Base-by-base conservation (phyloP, 2,888 invertebrate genomes). In the Standfussiana lucernea region DNA sequence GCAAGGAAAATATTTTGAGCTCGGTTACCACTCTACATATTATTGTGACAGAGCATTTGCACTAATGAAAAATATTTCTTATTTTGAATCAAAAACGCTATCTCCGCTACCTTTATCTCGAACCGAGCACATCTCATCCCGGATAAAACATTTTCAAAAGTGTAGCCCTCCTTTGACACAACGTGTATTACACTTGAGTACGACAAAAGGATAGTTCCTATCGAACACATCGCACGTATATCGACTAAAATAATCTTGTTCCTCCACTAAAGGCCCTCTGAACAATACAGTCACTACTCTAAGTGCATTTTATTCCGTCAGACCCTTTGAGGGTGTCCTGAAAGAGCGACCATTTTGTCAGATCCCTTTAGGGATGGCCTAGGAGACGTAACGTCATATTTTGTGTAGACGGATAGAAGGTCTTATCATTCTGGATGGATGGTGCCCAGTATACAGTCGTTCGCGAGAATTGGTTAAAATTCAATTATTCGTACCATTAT, bases 401-500 rank as follows among this genome's bases (percentile, higher is more conserved):
- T 83, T 82, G 42, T 70, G 56, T 40, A 68, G 53, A 83, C 62
- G 72, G 68, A 37, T 61, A 72, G 64, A 11, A 78, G 93, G 24
- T 89, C 91, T 80, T 71, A 37, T 72, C 86, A 84, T 15, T 66
- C 61, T 90, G 90, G 94, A 62, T 90, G 90, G 94, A 62, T 75
- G 69, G 70, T 59, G 73, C 76, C 77, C 84, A 88, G 84, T 90
- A 89, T 85, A 91, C 90, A 91, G 90, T 85, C 87, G 91, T 91
- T 88, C 84, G 90, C 87, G 91, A 87, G 93, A 94, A 93, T 94
- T 93, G 94, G 93, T 94, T 93, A 92, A 95, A 94, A 95, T 93
- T 95, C 93, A 93, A 95, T 95, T 95, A 95, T 94, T 92, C 91
- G 90, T 87, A 85, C 93, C 92, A 93, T 94, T 95, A 94, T 94